Percentiles rank a stretch among this genome's conserved stretches.
Evolutionary conservation across 2,797 vertebrate species (phyloP).

Genomic region (Allobates femoralis): DNA sequence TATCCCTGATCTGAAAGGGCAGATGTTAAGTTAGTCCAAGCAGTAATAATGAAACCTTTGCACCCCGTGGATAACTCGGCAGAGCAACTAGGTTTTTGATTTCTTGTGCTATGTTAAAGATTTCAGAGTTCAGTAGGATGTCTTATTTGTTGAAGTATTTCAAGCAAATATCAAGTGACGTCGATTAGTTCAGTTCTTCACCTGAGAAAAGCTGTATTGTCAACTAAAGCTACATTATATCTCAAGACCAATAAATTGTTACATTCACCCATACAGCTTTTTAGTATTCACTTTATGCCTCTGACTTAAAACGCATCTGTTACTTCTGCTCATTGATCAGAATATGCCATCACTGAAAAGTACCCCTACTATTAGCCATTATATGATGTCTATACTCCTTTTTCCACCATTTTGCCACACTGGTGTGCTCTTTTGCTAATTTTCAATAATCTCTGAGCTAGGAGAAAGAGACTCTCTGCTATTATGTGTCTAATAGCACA

Average conservation of each 20-base stretch:
- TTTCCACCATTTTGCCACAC: too few species aligned
- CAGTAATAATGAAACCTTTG: constrained; percentile 65
- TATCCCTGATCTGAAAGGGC: constrained; percentile 68
- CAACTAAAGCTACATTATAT: neutral
- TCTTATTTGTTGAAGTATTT: constrained; percentile 34
- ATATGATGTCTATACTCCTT: too few species aligned
- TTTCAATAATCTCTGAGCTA: too few species aligned
- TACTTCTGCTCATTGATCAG: too few species aligned
- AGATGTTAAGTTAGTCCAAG: constrained; percentile 71
- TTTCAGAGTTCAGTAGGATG: neutral
- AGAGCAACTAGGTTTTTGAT: neutral
- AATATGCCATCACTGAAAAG: too few species aligned
- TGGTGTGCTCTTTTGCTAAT: too few species aligned
- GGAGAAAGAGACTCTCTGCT: too few species aligned
- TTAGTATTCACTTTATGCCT: too few species aligned
- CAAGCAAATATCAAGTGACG: constrained; percentile 24
- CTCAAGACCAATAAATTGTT: neutral
- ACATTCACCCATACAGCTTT: neutral
- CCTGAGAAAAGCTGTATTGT: neutral
- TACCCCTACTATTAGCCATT: too few species aligned
- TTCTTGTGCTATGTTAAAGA: constrained; percentile 6
- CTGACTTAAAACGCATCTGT: too few species aligned
- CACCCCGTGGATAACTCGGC: constrained; percentile 40
- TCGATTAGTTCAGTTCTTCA: neutral
- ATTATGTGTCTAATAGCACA: too few species aligned